Evolutionary conservation across 2,888 invertebrate genomes (phyloP).

Genomic region (Pemphredon lugubris): DNA sequence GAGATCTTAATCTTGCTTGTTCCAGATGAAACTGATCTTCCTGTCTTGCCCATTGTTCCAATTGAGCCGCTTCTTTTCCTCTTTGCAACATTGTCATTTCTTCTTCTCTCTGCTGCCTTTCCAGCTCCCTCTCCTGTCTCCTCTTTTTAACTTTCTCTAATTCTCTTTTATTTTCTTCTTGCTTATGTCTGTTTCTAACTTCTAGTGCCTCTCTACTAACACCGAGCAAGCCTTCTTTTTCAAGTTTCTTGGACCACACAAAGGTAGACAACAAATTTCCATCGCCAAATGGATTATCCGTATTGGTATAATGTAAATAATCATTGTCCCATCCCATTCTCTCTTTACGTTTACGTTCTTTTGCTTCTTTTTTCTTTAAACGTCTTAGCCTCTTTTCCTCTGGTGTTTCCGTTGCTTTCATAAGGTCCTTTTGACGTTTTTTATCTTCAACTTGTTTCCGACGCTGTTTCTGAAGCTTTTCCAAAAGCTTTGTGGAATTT

Average conservation of each 20-base stretch:
- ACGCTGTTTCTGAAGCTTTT: slow-evolving; percentile 88
- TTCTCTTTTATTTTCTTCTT: slow-evolving; percentile 95
- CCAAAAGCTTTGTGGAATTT: slow-evolving; percentile 86
- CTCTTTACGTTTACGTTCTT: slow-evolving; percentile 93
- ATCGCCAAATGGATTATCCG: slow-evolving; percentile 99
- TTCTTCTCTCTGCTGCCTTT: slow-evolving; percentile 90
- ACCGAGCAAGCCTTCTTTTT: slow-evolving; percentile 93
- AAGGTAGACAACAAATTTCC: slow-evolving; percentile 96
- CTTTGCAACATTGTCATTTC: slow-evolving; percentile 93
- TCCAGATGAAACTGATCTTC: slow-evolving; percentile 99
- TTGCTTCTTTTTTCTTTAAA: slow-evolving; percentile 94
- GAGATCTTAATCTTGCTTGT: slow-evolving; percentile 95
- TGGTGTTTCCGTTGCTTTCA: slow-evolving; percentile 96
- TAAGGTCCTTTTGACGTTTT: slow-evolving; percentile 86
- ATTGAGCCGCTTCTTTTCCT: slow-evolving; percentile 94
- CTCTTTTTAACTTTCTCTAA: slow-evolving; percentile 96
- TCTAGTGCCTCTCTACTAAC: slow-evolving; percentile 91
- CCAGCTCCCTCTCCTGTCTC: slow-evolving; percentile 93
- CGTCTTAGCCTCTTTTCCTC: slow-evolving; percentile 95
- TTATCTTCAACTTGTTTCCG: slow-evolving; percentile 85
- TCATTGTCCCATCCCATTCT: slow-evolving; percentile 99
- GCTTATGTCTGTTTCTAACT: slow-evolving; percentile 90
- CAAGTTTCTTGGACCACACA: slow-evolving; percentile 97
- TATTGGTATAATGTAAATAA: slow-evolving; percentile 97
- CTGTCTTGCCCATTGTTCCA: slow-evolving; percentile 96